A percentile compares a stretch with the other conserved stretches of the same genome.
These are phyloP conservation scores for Lordiphosa andalusiaca DNA, from an alignment of 2,888 invertebrate genomes.

Conservation along the genomic window DNA sequence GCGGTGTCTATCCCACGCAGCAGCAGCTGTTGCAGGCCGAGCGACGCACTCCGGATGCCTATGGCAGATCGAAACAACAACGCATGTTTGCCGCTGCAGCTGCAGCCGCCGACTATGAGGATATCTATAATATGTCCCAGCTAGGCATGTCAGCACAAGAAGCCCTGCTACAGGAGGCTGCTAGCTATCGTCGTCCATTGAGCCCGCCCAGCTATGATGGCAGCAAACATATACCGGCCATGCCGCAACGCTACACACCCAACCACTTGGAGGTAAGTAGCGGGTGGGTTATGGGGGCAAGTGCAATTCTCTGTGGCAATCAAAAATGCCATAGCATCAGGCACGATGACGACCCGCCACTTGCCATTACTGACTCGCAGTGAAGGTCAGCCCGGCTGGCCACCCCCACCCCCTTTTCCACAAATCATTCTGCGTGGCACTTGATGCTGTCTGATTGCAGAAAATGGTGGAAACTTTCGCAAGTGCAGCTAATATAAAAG, in stretches of 20 bases:
- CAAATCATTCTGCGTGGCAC: conserved; percentile 40
- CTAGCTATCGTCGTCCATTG: conserved; percentile 84
- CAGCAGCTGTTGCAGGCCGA: conserved; percentile 81
- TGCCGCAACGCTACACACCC: conserved; percentile 78
- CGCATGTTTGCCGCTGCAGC: conserved; percentile 79
- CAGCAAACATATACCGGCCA: conserved; percentile 78
- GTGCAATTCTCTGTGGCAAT: conserved; percentile 23
- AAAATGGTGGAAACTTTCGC: conserved; percentile 19
- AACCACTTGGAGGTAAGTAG: conserved; percentile 79
- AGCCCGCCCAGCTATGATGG: conserved; percentile 82
- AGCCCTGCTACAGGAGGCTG: conserved; percentile 77
- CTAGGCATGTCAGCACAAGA: conserved; percentile 73
- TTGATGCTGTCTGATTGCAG: conserved; percentile 35
- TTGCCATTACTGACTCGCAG: conserved; percentile 19
- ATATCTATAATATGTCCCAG: conserved; percentile 84
- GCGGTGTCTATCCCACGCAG: conserved; percentile 54
- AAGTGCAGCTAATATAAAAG: conserved; percentile 33
- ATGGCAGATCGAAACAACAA: conserved; percentile 84
- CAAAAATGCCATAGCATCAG: conserved; percentile 22
- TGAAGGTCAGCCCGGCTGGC: conserved; percentile 22
- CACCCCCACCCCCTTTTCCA: conserved; percentile 10
- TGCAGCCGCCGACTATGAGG: conserved; percentile 86
- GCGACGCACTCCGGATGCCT: conserved; percentile 90
- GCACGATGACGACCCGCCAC: conserved; percentile 38
- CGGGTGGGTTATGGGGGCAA: neutral